Percentiles rank a stretch among this genome's conserved stretches.
Evolutionary conservation across 2,888 invertebrate genomes (phyloP).

Genomic region (Galeopsomyia nigrocyanea): DNA sequence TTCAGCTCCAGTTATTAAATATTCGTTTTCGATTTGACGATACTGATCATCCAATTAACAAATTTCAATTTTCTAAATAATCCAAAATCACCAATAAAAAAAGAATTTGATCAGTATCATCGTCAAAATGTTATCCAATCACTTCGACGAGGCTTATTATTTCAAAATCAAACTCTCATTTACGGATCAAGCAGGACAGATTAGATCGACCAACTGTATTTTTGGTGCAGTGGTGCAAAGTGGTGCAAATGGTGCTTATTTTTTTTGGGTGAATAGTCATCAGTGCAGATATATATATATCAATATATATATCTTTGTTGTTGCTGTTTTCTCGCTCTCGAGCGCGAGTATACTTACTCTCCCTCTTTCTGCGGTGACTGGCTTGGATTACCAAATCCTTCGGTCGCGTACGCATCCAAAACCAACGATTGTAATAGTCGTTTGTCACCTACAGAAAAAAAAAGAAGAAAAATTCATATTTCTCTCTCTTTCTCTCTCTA

Average conservation of each 20-base stretch:
- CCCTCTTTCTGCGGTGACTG: conserved; percentile 71
- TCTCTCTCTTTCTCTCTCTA: not conserved
- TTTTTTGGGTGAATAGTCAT: conserved; percentile 28
- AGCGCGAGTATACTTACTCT: conserved; percentile 74
- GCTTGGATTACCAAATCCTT: conserved; percentile 80
- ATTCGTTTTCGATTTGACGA: too few relatives aligned
- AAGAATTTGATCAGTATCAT: too few relatives aligned
- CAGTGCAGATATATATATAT: too few relatives aligned
- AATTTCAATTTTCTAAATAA: too few relatives aligned
- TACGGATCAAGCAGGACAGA: too few relatives aligned
- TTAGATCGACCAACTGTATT: conserved; percentile 12
- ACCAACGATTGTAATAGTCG: conserved; percentile 90
- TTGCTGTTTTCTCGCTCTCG: conserved; percentile 45
- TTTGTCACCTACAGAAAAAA: conserved; percentile 83
- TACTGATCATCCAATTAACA: too few relatives aligned
- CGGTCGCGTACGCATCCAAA: conserved; percentile 91
- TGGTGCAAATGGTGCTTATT: conserved; percentile 42
- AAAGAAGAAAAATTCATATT: not conserved
- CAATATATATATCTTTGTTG: conserved; percentile 21
- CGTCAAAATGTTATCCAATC: too few relatives aligned
- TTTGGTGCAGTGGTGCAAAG: conserved; percentile 42
- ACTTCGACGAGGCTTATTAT: too few relatives aligned
- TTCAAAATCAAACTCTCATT: too few relatives aligned
- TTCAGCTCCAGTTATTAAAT: too few relatives aligned
- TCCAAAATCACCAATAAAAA: too few relatives aligned